phyloP scores from a whole-genome alignment of 2,113 vertebrate species.

The Beaufortia kweichowensis region DNA sequence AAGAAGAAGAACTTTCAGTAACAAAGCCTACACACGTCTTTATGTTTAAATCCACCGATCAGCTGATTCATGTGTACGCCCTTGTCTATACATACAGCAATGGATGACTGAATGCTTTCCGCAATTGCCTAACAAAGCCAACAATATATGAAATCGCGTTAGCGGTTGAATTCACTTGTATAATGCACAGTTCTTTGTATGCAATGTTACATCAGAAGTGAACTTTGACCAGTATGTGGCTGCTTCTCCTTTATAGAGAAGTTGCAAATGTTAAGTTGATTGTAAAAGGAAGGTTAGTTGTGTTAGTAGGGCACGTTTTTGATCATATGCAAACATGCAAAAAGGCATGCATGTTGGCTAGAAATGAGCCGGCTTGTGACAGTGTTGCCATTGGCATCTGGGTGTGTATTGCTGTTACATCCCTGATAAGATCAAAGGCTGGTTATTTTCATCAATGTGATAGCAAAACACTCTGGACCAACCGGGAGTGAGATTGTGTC shows the following conservation, averaged over 20 bases:
- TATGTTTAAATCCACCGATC: background rate
- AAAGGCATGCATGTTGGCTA: background rate
- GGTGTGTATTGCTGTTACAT: slow-evolving; percentile 48
- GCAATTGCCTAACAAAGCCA: background rate
- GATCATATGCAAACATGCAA: background rate
- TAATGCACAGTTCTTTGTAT: background rate
- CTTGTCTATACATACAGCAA: background rate
- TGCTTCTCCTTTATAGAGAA: slow-evolving; percentile 20
- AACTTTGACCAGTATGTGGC: slow-evolving; percentile 23
- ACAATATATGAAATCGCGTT: background rate
- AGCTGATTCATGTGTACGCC: background rate
- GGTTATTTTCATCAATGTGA: slow-evolving; percentile 66
- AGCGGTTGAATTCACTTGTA: background rate
- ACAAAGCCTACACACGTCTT: slow-evolving; percentile 4
- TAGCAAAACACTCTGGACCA: slow-evolving; percentile 52
- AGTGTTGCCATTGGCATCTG: slow-evolving; percentile 50
- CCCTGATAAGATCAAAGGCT: slow-evolving; percentile 67
- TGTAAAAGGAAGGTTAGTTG: background rate
- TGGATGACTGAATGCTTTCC: slow-evolving; percentile 1
- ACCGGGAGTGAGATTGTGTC: slow-evolving; percentile 59
- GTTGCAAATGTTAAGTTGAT: slow-evolving; percentile 51
- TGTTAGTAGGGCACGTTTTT: background rate
- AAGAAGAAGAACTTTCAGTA: slow-evolving; percentile 47
- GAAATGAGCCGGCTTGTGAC: slow-evolving; percentile 49
- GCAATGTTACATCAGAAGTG: slow-evolving; percentile 17